Evolutionary conservation across 2,888 invertebrate genomes (phyloP).

Genomic region (Mechanitis mazaeus): DNA sequence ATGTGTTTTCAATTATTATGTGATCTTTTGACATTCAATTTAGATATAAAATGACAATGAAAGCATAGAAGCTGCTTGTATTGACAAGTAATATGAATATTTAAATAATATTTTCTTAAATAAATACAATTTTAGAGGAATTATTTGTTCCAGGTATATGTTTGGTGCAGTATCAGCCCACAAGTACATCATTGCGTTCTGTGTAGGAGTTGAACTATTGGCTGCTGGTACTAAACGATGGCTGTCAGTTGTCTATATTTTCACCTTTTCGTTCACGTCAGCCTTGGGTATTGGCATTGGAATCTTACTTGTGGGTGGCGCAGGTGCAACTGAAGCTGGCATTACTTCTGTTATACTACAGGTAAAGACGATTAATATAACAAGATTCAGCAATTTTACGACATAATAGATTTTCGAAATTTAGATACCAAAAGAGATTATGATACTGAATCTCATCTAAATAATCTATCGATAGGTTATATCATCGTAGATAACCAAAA

Average conservation of each 20-base stretch:
- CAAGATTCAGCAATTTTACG: not conserved
- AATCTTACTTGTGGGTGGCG: slow-evolving; percentile 79
- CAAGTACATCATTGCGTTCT: slow-evolving; percentile 91
- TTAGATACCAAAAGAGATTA: too few species aligned
- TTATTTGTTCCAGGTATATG: slow-evolving; percentile 78
- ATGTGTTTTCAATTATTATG: too few species aligned
- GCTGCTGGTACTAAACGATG: slow-evolving; percentile 80
- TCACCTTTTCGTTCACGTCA: slow-evolving; percentile 87
- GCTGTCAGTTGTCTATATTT: slow-evolving; percentile 81
- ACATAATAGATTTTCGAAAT: not conserved
- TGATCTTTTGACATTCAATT: too few species aligned
- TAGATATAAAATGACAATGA: too few species aligned
- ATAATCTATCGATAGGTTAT: too few species aligned
- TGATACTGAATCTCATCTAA: too few species aligned
- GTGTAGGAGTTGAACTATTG: slow-evolving; percentile 89
- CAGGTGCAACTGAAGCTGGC: slow-evolving; percentile 76
- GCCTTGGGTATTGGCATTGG: slow-evolving; percentile 87
- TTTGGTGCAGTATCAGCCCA: slow-evolving; percentile 91
- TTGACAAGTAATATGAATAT: too few species aligned
- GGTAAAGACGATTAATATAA: slow-evolving; percentile 60
- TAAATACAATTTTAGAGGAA: too few species aligned
- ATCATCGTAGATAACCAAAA: too few species aligned
- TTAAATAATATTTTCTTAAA: too few species aligned
- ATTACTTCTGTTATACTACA: slow-evolving; percentile 82
- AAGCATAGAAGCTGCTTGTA: too few species aligned